A percentile compares a stretch with the other conserved stretches of the same genome.
These are phyloP conservation scores for Brachionus sp. DNA, from an alignment of 1,140 invertebrate genomes.

Conservation along the genomic window DNA sequence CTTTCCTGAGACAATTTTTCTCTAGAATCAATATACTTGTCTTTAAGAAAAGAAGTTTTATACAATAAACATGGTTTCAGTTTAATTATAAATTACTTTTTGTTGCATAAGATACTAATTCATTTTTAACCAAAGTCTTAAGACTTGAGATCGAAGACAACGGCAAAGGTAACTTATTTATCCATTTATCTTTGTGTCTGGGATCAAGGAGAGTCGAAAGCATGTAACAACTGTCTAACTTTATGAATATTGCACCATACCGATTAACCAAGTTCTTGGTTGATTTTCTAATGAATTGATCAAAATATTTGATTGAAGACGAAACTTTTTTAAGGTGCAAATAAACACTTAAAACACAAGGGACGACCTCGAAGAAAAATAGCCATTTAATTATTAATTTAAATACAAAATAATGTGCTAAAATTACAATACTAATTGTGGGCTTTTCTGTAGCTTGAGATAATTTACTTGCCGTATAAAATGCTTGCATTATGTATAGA, in stretches of 20 bases:
- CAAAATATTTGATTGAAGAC: background rate
- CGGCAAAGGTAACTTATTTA: background rate
- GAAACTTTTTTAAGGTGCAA: background rate
- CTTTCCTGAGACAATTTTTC: background rate
- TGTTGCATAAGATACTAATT: background rate
- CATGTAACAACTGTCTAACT: background rate
- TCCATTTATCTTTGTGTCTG: slow-evolving; percentile 14
- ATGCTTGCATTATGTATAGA: background rate
- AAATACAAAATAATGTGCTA: background rate
- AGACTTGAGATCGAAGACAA: background rate
- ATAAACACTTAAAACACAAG: background rate
- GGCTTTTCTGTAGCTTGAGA: background rate
- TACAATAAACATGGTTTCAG: background rate
- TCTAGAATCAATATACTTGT: background rate
- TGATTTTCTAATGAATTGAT: background rate
- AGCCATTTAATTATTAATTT: background rate
- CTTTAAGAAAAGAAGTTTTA: background rate
- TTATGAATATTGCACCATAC: slow-evolving; percentile 5
- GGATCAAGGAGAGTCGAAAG: background rate
- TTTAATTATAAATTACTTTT: slow-evolving; percentile 9
- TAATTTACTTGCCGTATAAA: slow-evolving; percentile 11
- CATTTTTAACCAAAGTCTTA: background rate
- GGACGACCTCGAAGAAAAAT: background rate
- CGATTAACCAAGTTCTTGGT: background rate
- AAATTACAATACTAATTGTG: background rate